phyloP scores from a whole-genome alignment of 2,888 invertebrate genomes.

The Aromia moschata region DNA sequence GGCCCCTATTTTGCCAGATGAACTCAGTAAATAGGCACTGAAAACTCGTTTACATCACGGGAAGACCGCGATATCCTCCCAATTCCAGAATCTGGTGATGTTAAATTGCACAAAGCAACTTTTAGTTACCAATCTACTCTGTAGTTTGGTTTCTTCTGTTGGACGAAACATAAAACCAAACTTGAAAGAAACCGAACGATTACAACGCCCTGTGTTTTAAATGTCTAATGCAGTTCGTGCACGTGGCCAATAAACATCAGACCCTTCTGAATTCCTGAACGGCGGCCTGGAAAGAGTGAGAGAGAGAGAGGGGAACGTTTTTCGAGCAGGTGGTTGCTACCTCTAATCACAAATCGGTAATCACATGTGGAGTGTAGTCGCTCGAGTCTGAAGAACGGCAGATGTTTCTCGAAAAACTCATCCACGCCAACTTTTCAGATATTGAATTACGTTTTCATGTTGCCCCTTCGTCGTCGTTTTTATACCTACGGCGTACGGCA shows the following conservation, averaged over 20 bases:
- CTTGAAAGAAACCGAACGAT: neutral
- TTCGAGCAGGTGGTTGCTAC: constrained; percentile 24
- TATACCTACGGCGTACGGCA: constrained; percentile 5
- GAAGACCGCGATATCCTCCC: too few relatives aligned
- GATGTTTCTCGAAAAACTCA: constrained; percentile 23
- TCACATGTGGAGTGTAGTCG: constrained; percentile 21
- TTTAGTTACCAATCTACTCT: too few relatives aligned
- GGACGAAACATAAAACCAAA: too few relatives aligned
- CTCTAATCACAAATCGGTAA: constrained; percentile 18
- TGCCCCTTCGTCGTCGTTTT: constrained; percentile 10
- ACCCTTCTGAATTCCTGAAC: constrained; percentile 1
- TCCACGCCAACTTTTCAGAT: constrained; percentile 23
- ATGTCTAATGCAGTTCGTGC: constrained; percentile 7
- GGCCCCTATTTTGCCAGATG: too few relatives aligned
- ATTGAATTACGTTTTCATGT: constrained; percentile 14
- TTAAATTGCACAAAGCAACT: too few relatives aligned
- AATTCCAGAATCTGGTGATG: too few relatives aligned
- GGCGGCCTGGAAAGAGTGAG: neutral
- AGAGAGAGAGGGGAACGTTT: neutral
- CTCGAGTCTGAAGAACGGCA: constrained; percentile 18
- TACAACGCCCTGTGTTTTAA: neutral
- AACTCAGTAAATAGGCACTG: too few relatives aligned
- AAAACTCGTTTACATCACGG: too few relatives aligned
- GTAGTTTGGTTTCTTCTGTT: too few relatives aligned
- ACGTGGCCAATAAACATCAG: constrained; percentile 17